These are phyloP conservation scores for Lasaia peninsularis DNA, from an alignment of 1,140 invertebrate genomes.

Conservation along the genomic window DNA sequence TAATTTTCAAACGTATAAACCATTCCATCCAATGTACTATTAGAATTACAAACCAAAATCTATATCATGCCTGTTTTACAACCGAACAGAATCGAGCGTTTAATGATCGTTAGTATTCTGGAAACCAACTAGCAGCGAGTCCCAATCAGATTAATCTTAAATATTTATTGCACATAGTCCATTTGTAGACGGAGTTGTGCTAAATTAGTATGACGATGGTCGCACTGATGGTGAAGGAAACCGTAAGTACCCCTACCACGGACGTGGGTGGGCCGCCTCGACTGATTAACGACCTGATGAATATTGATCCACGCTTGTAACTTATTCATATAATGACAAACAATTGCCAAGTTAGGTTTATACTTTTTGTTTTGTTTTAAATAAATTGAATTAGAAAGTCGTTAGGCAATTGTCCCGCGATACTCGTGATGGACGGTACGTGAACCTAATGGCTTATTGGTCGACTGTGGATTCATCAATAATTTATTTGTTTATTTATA, in stretches of 20 bases:
- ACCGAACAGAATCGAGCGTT: slow-evolving; percentile 40
- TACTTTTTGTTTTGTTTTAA: slow-evolving; percentile 11
- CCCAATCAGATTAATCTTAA: slow-evolving; percentile 75
- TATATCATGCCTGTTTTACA: slow-evolving; percentile 35
- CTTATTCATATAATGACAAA: slow-evolving; percentile 16
- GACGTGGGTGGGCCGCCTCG: slow-evolving; percentile 62
- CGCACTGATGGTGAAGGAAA: slow-evolving; percentile 65
- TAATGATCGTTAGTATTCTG: slow-evolving; percentile 67
- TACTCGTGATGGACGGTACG: neutral
- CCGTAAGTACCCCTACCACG: slow-evolving; percentile 45
- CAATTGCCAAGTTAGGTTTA: slow-evolving; percentile 6
- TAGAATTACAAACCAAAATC: slow-evolving; percentile 34
- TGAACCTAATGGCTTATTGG: neutral
- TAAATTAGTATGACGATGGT: slow-evolving; percentile 74
- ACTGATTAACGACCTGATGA: slow-evolving; percentile 64
- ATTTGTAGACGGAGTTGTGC: slow-evolving; percentile 54
- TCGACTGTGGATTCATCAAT: neutral
- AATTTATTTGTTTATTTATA: too few relatives aligned
- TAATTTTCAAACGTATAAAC: too few relatives aligned
- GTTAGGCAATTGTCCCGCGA: neutral
- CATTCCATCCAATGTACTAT: too few relatives aligned
- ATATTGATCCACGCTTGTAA: slow-evolving; percentile 47
- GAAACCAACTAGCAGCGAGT: slow-evolving; percentile 49
- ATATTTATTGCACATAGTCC: slow-evolving; percentile 74
- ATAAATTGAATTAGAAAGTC: slow-evolving; percentile 11